Conservation (phyloP, 2,888 invertebrate genomes). For the Belgica antarctica region DNA sequence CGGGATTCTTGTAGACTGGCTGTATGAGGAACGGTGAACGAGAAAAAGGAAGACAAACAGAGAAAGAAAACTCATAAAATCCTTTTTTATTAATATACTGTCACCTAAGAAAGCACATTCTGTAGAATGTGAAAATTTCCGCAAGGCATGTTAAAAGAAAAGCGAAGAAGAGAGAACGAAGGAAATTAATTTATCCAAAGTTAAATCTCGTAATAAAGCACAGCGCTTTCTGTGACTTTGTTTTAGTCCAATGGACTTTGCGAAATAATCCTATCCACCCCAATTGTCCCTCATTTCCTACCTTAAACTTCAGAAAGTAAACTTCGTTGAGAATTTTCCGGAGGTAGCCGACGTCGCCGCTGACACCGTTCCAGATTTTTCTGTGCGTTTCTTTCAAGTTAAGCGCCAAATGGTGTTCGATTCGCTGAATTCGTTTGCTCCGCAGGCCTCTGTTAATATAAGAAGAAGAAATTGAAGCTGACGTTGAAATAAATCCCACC, state of each 20-base stretch:
- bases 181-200: background rate
- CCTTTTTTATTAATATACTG: background rate
- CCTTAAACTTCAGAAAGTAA: conserved; percentile 78
- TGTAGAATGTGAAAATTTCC: conserved; percentile 23
- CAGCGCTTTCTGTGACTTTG: background rate
- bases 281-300: conserved; percentile 51
- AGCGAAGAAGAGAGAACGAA: background rate
- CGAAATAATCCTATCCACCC: background rate
- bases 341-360: conserved; percentile 70
- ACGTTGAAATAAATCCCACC: conserved; percentile 16
- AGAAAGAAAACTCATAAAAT: conserved; percentile 44
- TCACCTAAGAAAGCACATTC: conserved; percentile 24
- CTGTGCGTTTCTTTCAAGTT: conserved; percentile 77
- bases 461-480: background rate
- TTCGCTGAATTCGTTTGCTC: conserved; percentile 68
- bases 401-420: conserved; percentile 73
- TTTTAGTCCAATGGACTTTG: background rate
- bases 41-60: conserved; percentile 47
- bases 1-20: conserved; percentile 73
- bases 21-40: conserved; percentile 49
- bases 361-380: conserved; percentile 72
- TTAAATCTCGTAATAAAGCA: conserved; percentile 28
- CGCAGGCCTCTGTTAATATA: conserved; percentile 54
- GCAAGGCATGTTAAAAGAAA: conserved; percentile 9
- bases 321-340: conserved; percentile 77